phyloP scores from a whole-genome alignment of 2,797 vertebrate species.

The Galagoides demidoff region DNA sequence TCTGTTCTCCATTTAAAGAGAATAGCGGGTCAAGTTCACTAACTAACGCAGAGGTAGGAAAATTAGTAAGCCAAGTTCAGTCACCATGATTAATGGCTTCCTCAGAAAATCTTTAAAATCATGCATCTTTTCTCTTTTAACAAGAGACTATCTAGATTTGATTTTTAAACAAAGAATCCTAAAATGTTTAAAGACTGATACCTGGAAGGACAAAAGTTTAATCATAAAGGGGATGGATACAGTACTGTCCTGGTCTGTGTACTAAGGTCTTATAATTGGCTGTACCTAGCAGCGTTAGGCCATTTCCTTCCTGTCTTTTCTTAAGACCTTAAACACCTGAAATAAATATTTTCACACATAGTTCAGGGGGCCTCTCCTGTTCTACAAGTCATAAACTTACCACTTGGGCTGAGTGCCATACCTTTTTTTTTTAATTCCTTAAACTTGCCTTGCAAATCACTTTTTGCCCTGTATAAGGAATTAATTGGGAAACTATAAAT shows the following conservation, averaged over 20 bases:
- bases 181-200: conserved; percentile 38
- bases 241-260: background rate
- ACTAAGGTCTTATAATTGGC: background rate
- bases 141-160: conserved; percentile 21
- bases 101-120: conserved; percentile 48
- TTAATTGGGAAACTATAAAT: background rate
- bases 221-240: background rate
- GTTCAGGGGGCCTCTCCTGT: background rate
- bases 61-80: conserved; percentile 47
- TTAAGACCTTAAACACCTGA: background rate
- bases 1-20: conserved; percentile 43
- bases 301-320: background rate
- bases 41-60: conserved; percentile 1
- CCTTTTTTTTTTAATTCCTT: background rate
- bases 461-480: background rate
- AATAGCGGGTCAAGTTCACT: conserved; percentile 40
- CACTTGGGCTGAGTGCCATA: background rate
- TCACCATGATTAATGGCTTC: conserved; percentile 21
- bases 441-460: conserved; percentile 1
- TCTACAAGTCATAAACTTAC: background rate
- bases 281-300: background rate
- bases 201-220: conserved; percentile 31
- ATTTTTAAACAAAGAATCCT: background rate
- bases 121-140: conserved; percentile 48
- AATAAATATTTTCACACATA: conserved; percentile 35